Conservation (phyloP, 2,888 invertebrate species). For the Eumacrocentrus americanus region DNA sequence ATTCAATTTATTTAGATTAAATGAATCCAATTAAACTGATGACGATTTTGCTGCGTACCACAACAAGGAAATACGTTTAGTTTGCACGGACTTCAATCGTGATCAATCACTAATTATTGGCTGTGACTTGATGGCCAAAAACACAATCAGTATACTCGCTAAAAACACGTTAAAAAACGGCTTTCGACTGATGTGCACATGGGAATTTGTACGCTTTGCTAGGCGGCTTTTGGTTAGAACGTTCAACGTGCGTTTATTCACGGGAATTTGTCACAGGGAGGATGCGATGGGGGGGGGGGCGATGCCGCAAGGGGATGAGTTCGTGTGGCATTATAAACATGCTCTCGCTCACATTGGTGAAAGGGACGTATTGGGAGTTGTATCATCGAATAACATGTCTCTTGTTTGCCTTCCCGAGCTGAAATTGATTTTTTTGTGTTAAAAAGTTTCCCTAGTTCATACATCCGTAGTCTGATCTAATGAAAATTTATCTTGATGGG, state of each 20-base stretch:
- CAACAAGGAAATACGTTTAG: constrained; percentile 10
- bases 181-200: constrained; percentile 4
- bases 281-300: constrained; percentile 10
- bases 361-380: constrained; percentile 47
- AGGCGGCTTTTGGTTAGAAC: background rate
- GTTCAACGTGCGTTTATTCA: background rate
- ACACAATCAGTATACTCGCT: constrained; percentile 47
- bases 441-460: too few species aligned
- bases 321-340: constrained; percentile 49
- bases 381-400: constrained; percentile 45
- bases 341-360: constrained; percentile 49
- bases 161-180: constrained; percentile 49
- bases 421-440: background rate
- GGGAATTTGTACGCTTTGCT: constrained; percentile 9
- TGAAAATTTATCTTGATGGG: too few species aligned
- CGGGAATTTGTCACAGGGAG: background rate
- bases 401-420: background rate
- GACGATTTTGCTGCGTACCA: constrained; percentile 10
- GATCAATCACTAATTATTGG: constrained; percentile 49
- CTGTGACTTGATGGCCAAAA: constrained; percentile 48
- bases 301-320: constrained; percentile 35
- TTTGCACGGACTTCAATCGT: constrained; percentile 25
- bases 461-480: too few species aligned
- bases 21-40: background rate
- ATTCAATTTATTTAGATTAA: constrained; percentile 12